Percentiles rank a stretch among this genome's conserved stretches.
Conservation (phyloP, 2,888 invertebrate genomes). For the Bruchidius siliquastri region DNA sequence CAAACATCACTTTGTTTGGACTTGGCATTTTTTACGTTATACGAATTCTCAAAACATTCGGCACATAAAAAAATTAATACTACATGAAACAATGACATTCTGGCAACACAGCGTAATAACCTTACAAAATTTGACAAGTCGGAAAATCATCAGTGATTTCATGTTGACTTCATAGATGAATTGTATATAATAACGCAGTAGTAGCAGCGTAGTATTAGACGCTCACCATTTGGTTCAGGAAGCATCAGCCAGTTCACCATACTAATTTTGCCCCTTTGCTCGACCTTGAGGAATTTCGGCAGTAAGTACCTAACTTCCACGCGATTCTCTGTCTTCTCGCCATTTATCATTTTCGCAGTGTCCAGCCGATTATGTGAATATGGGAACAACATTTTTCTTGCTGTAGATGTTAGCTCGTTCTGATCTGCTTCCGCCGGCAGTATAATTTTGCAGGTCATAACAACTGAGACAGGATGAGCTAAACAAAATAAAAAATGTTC, state of each 20-base stretch:
- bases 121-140: too few species aligned
- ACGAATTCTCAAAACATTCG: too few species aligned
- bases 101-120: too few species aligned
- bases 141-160: too few species aligned
- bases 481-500: neutral
- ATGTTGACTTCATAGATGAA: too few species aligned
- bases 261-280: neutral
- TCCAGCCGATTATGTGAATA: neutral
- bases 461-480: neutral
- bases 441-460: neutral
- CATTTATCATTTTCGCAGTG: neutral
- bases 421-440: neutral
- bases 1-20: too few species aligned
- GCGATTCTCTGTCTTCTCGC: neutral
- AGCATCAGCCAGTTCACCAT: neutral
- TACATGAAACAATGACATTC: too few species aligned
- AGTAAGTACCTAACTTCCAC: neutral
- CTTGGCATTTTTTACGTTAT: too few species aligned
- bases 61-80: too few species aligned
- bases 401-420: neutral
- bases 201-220: too few species aligned
- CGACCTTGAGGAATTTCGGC: neutral
- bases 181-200: too few species aligned
- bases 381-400: neutral
- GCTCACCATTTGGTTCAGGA: neutral